phyloP scores from a whole-genome alignment of 2,797 vertebrate genomes.

The Brachyrhaphis roseni region DNA sequence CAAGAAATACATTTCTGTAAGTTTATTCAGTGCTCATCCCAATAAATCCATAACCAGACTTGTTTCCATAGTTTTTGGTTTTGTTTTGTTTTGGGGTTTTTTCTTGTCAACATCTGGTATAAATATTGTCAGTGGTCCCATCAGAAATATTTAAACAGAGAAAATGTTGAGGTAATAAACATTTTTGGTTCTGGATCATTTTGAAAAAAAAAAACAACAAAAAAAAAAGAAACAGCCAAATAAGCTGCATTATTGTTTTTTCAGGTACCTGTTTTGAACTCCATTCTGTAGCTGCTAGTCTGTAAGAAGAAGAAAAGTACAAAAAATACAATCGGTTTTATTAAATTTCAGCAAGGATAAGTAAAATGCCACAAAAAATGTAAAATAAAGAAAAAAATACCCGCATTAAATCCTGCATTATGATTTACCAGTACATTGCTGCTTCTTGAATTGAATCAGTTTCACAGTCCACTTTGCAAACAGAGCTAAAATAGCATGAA shows the following conservation, averaged over 20 bases:
- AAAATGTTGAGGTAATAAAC: neutral
- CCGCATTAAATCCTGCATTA: neutral
- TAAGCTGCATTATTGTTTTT: neutral
- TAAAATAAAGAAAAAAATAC: neutral
- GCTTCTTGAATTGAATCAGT: neutral
- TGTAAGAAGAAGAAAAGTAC: slow-evolving; percentile 43
- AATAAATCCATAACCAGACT: neutral
- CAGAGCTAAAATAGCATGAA: neutral
- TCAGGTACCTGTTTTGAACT: slow-evolving; percentile 50
- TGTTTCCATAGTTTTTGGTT: neutral
- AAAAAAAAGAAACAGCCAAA: neutral
- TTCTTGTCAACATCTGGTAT: neutral
- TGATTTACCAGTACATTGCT: neutral
- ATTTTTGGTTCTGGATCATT: neutral
- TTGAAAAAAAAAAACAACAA: neutral
- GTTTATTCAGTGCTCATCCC: neutral
- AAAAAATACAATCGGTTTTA: neutral
- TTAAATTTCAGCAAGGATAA: neutral
- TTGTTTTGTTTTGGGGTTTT: neutral
- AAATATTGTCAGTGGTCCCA: neutral
- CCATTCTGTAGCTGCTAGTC: slow-evolving; percentile 59
- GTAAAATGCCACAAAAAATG: neutral
- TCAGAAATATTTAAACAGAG: neutral
- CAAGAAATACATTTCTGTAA: neutral
- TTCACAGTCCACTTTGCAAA: neutral